Evolutionary conservation across 2,797 vertebrate genomes (phyloP), one percentile per base, ranked within the genome.

Genomic region (Brachyalestes nurse): DNA sequence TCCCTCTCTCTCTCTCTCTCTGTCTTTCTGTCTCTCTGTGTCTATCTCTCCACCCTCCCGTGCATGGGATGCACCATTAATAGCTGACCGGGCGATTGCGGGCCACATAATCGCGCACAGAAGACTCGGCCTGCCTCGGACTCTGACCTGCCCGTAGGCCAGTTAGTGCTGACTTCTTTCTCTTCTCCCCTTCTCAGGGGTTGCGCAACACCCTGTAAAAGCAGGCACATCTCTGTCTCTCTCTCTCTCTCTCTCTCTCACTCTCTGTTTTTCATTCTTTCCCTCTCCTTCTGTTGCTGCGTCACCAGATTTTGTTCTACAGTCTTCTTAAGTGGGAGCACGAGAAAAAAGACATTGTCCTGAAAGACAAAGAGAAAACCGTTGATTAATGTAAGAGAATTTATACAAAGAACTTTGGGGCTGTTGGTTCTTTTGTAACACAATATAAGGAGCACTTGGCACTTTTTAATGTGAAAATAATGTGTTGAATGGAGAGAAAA

Each of bases 1-100:
- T 75, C 38, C 40, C 69, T 79, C 38, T 42, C 53, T 16, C 21
- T 23, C 57, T 13, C 6, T 72, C 47, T 74, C 40, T 9, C n/a
- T n/a, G n/a, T 49, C 25, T n/a, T n/a, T 58, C 55, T 58, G 5
- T 6, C 55, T 34, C 47, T 49, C 47, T 57, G 10, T 47, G 25
- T 19, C 12, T 75, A 28, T 79, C 53, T 17, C 42, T 61, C 45
- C 16, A 82, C 83, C 88, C 87, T 83, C 58, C 65, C 65, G 40
- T 19, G 88, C 80, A 88, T 90, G 88, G 81, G 89, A 82, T 76
- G 66, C 86, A 79, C 86, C 89, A 88, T 86, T 82, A 88, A 87
- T 75, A 80, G 71, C 85, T 85, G 85, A 84, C 76, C 81, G 82
- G 77, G 69, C 70, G 53, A 84, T 79, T 75, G 69, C 38, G 8